Base-by-base conservation (phyloP, 2,888 invertebrate species). In the Apamea monoglypha region DNA sequence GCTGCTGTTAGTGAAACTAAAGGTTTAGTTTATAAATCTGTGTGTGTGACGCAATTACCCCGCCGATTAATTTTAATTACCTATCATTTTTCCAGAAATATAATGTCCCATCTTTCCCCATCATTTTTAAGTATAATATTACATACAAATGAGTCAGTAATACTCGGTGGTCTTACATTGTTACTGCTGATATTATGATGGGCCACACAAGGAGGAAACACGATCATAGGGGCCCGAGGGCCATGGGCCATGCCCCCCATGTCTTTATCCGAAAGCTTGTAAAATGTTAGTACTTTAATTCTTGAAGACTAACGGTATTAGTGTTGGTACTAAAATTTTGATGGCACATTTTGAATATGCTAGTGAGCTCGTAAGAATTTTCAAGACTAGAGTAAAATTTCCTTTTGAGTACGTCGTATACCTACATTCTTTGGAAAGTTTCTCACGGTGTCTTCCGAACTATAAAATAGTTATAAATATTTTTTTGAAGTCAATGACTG, bases 141-240 rank as follows among this genome's bases (percentile, higher is more conserved):
- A 66, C 53, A 66, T 40, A n/a, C 4, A 25, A 68, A 59, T 69
- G 44, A 75, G 14, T 69, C 73, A 63, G 47, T 44, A 44, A 16
- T 0, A 44, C 67, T 64, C 2, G 84, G 86, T 86, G 84, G 80
- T 83, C 84, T 56, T 36, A 29, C 69, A 53, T 53, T 53, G 29
- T 50, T 61, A 76, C 29, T 40, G 71, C 63, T 66, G n/a, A 44
- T 40, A 67, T 68, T 63, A 69, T 16, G 71, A 14, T 6, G 71
- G 89, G 68, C 90, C 89, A 83, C 89, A 90, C 89, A 89, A 44
- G 61, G 14, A 36, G 64, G 88, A 74, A 87, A 89, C 75, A 79
- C 50, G 83, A 89, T 79, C 82, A 84, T 89, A 76, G 70, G 89
- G 88, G 88, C 56, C 72, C 29, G 36, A 1, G 67, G 84, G 64